A percentile compares a stretch with the other conserved stretches of the same genome.
These are phyloP conservation scores for Alosa sapidissima DNA, from an alignment of 2,797 vertebrate genomes.

Conservation along the genomic window DNA sequence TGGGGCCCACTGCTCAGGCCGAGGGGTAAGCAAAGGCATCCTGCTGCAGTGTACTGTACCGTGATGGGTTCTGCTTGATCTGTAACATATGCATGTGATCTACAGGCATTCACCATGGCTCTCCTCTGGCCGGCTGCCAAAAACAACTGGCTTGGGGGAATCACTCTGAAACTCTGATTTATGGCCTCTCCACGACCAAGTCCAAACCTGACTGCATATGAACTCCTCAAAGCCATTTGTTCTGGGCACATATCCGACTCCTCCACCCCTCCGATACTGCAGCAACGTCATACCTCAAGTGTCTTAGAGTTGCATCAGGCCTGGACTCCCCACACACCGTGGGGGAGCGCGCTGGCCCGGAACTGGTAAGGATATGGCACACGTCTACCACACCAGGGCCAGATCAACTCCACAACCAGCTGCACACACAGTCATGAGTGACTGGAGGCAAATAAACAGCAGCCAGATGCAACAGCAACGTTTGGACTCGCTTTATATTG, in stretches of 20 bases:
- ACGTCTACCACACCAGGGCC: not conserved
- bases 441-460: slow-evolving; percentile 12
- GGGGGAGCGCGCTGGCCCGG: not conserved
- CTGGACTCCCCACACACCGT: not conserved
- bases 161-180: not conserved
- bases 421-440: not conserved
- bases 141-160: not conserved
- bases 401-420: not conserved
- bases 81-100: not conserved
- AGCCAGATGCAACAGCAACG: not conserved
- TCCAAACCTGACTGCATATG: not conserved
- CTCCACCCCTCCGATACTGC: not conserved
- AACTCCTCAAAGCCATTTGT: not conserved
- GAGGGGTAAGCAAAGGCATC: not conserved
- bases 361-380: not conserved
- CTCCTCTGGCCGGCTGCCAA: not conserved
- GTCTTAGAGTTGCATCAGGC: slow-evolving; percentile 10
- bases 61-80: not conserved
- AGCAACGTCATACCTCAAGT: not conserved
- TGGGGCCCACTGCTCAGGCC: not conserved
- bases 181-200: not conserved
- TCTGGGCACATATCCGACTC: not conserved
- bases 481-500: not conserved
- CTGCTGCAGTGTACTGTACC: not conserved
- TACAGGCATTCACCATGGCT: not conserved